Evolutionary conservation across 1,140 invertebrate species (phyloP), one percentile per base, ranked within the genome.

Genomic region (Bemisia tabaci): DNA sequence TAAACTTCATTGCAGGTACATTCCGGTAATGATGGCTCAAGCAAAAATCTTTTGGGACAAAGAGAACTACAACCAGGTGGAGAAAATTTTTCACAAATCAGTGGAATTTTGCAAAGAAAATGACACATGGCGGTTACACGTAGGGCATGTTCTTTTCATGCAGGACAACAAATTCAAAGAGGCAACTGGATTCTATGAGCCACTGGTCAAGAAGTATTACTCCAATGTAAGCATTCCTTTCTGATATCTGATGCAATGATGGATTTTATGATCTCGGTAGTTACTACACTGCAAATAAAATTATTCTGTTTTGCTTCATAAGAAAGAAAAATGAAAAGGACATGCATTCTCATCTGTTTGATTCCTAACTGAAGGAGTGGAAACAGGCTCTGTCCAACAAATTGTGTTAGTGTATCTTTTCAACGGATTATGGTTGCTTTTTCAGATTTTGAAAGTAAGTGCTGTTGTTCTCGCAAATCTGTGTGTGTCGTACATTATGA

Each of bases 401-500:
- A n/a, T n/a, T n/a, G n/a, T n/a, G n/a, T n/a, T n/a, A n/a, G n/a
- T n/a, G n/a, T n/a, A n/a, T n/a, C n/a, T n/a, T n/a, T n/a, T n/a
- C n/a, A n/a, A n/a, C n/a, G n/a, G n/a, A n/a, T n/a, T n/a, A n/a
- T n/a, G n/a, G n/a, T n/a, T n/a, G n/a, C n/a, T 25, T 75, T 74
- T 80, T 68, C 71, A 89, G 90, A 93, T 98, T 72, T 81, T 98
- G 74, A 88, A 91, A 72, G 89, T 98, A 0, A 95, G 93, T 75
- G 94, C 97, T 1, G 95, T 98, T 67, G 94, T 99, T 60, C 81
- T 99, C 70, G 97, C 97, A 2, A 99, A 99, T 80, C 79, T 99
- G 12, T 99, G 97, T 79, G 96, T 99, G 0, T 96, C 94, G 61
- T 99, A 99, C 75, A 97, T 99, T 70, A 97, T 99, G 94, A 98